Evolutionary conservation across 2,888 invertebrate genomes (phyloP).

Genomic region (Lobophora halterata): DNA sequence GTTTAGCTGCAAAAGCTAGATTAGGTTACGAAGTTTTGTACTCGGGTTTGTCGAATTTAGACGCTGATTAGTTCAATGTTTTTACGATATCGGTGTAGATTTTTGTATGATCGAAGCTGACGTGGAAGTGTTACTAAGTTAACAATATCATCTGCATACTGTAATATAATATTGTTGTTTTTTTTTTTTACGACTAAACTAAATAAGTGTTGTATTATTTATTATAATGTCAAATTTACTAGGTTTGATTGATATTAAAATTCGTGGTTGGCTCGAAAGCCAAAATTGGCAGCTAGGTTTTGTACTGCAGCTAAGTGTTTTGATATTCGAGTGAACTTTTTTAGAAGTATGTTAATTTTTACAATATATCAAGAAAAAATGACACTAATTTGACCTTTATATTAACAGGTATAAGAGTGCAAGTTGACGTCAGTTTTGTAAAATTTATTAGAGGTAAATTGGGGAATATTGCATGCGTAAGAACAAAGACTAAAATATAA

Average conservation of each 20-base stretch:
- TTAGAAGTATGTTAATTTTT: conserved; percentile 21
- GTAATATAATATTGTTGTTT: not conserved
- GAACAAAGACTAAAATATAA: conserved; percentile 11
- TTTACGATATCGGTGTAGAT: conserved; percentile 4
- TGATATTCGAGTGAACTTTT: conserved; percentile 29
- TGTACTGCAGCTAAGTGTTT: conserved; percentile 21
- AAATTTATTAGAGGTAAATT: conserved; percentile 1
- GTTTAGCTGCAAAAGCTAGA: conserved; percentile 18
- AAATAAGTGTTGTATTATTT: too few species aligned
- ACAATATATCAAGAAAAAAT: too few species aligned
- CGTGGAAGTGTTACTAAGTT: conserved; percentile 3
- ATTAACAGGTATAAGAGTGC: conserved; percentile 3
- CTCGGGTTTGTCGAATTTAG: conserved; percentile 24
- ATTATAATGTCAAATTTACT: too few species aligned
- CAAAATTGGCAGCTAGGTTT: conserved; percentile 21
- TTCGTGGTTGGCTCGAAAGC: too few species aligned
- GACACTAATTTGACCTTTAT: conserved; percentile 9
- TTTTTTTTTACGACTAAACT: too few species aligned
- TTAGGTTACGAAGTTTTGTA: conserved; percentile 17
- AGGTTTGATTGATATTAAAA: too few species aligned
- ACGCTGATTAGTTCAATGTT: conserved; percentile 7
- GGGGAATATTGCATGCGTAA: not conserved
- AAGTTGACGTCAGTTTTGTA: conserved; percentile 3
- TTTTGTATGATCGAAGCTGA: conserved; percentile 12
- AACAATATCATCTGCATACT: conserved; percentile 7